These are phyloP conservation scores for Lophura nycthemera DNA, from an alignment of 2,113 vertebrate genomes.

Conservation along the genomic window DNA sequence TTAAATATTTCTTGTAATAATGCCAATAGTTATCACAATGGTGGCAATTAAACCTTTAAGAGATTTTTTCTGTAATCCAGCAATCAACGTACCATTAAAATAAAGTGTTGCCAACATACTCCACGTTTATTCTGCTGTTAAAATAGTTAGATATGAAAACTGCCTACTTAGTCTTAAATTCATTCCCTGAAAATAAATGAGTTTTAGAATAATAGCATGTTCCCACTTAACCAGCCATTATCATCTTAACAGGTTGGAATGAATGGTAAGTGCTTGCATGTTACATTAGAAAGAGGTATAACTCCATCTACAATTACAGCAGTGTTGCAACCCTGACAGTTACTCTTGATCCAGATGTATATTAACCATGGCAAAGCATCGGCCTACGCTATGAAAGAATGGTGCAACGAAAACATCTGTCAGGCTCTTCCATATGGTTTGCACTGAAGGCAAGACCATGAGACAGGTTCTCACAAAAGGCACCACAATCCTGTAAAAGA, in stretches of 20 bases:
- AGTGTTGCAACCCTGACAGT: neutral
- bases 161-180: constrained; percentile 19
- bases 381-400: constrained; percentile 83
- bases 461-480: constrained; percentile 88
- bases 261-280: constrained; percentile 55
- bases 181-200: constrained; percentile 52
- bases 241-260: constrained; percentile 44
- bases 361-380: constrained; percentile 82
- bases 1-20: neutral
- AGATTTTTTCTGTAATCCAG: constrained; percentile 19
- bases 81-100: constrained; percentile 57
- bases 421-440: constrained; percentile 87
- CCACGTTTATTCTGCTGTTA: neutral
- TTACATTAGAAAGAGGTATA: constrained; percentile 50
- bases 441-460: constrained; percentile 85
- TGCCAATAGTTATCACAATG: neutral
- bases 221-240: constrained; percentile 56
- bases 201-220: constrained; percentile 46
- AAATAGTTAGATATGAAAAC: constrained; percentile 37
- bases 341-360: constrained; percentile 76
- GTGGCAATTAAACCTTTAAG: neutral
- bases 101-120: constrained; percentile 56
- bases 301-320: constrained; percentile 49
- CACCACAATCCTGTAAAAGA: constrained; percentile 86
- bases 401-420: constrained; percentile 83